Base-by-base conservation (phyloP, 2,797 vertebrate genomes). In the Pangasius sanitwongsei region DNA sequence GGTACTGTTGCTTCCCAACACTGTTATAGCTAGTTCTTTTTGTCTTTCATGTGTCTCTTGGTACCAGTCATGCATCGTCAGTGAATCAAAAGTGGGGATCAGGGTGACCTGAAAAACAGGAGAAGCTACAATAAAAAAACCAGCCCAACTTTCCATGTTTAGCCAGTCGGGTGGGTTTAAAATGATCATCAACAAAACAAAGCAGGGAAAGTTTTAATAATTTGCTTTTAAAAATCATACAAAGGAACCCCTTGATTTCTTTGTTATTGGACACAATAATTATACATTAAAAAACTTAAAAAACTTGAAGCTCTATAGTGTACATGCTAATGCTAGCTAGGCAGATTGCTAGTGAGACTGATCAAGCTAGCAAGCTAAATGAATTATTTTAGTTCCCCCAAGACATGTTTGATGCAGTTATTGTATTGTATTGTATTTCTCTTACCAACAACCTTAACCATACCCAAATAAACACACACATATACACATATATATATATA, bases 1-100 rank as follows among this genome's bases (percentile, higher is more conserved):
- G 0, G 98, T 98, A 95, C 98, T 99, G 96, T 97, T 98, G 92
- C 97, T 98, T 89, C 98, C 98, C 93, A 99, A 94, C 70, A 99
- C 98, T 0, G 97, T 98, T 93, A 99, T 91, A 0, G 94, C 95
- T 92, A 99, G 93, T 37, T 96, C 96, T 90, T 91, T 95, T 95
- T 98, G 98, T 77, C 92, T 92, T 0, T 96, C 94, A 0, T 97
- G 97, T 0, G 97, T 98, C 94, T 98, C 97, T 92, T 97, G 96
- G 90, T 98, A 99, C 98, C 98, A 99, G 89, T 96, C 96, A 0
- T 97, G 98, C 97, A 99, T 98, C 2, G 93, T 94, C 92, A 94
- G 87, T 0, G 98, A 99, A 89, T 99, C 98, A 1, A 98, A 99
- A 0, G 98, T 99, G 0, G 98, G 98, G 92, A 98, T 97, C 91